Percentiles rank a stretch among this genome's conserved stretches.
These are phyloP conservation scores for Molossus alvarezi DNA, from an alignment of 2,797 vertebrate genomes.

Conservation along the genomic window DNA sequence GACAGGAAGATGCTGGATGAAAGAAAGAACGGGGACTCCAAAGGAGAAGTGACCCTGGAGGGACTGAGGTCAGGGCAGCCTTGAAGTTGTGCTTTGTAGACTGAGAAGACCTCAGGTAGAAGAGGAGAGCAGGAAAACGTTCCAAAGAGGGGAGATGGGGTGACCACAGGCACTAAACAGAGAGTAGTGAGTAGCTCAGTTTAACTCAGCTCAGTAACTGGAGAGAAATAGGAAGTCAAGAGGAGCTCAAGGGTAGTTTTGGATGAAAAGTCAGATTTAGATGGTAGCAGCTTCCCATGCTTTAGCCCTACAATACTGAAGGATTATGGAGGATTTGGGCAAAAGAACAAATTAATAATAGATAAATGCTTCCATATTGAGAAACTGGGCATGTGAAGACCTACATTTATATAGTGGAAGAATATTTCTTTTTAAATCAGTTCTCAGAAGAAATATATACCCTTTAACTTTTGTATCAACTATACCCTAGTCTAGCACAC, in stretches of 20 bases:
- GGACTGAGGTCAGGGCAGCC: not conserved
- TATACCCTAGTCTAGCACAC: not conserved
- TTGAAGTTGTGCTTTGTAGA: not conserved
- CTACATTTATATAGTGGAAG: not conserved
- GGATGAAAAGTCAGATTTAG: not conserved
- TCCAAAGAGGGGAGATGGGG: not conserved
- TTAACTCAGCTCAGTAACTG: not conserved
- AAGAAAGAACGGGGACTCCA: not conserved
- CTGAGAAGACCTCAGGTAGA: not conserved
- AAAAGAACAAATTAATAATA: not conserved
- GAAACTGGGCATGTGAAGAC: constrained; percentile 2
- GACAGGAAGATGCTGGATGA: not conserved
- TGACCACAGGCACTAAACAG: not conserved
- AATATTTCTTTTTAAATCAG: constrained; percentile 24
- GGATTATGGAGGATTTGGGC: not conserved
- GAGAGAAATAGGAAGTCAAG: not conserved
- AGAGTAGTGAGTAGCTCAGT: not conserved
- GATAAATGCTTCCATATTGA: not conserved
- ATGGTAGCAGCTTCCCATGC: not conserved
- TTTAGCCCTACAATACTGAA: not conserved
- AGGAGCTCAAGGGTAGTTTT: not conserved
- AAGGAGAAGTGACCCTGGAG: not conserved
- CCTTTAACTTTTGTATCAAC: not conserved
- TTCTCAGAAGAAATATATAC: not conserved
- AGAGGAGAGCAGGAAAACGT: not conserved